Base-by-base conservation (phyloP, 30 jellyfish, hydroid and myxozoan genomes). In the Mastigias papua region DNA sequence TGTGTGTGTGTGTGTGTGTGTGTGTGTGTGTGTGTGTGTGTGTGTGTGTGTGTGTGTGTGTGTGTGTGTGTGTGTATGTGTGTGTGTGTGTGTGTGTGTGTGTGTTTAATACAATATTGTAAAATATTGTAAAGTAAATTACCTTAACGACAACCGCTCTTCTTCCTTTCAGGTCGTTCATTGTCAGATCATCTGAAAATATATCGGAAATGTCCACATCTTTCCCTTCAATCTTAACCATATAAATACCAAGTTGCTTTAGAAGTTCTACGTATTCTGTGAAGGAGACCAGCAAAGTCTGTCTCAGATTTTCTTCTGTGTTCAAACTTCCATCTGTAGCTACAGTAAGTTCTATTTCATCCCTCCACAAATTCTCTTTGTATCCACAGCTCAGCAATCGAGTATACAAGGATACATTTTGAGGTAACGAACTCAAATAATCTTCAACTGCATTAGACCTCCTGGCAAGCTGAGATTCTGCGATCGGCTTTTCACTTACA, bases 61-160 rank as follows among this genome's bases (percentile, higher is more conserved):
- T n/a, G n/a, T n/a, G n/a, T n/a, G n/a, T n/a, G n/a, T n/a, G n/a
- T n/a, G n/a, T n/a, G n/a, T n/a, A n/a, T n/a, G n/a, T n/a, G n/a
- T n/a, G n/a, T n/a, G n/a, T n/a, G n/a, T n/a, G n/a, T n/a, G n/a
- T n/a, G n/a, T n/a, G n/a, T n/a, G n/a, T n/a, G n/a, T n/a, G n/a
- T n/a, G n/a, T n/a, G n/a, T n/a, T n/a, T n/a, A n/a, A n/a, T n/a
- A n/a, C n/a, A n/a, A n/a, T n/a, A n/a, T n/a, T n/a, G n/a, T n/a
- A n/a, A n/a, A n/a, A n/a, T n/a, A n/a, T n/a, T n/a, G n/a, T n/a
- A n/a, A n/a, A n/a, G n/a, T 20, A 58, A 11, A 2, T 16, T 54
- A 91, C 97, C 97, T 84, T 83, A 7, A 84, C 92, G 16, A 83
- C 97, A 57, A 84, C 70, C 1, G 97, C 95, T n/a, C 97, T 69